Conservation (phyloP, 2,888 invertebrate species). For the Latrodectus hesperus region DNA sequence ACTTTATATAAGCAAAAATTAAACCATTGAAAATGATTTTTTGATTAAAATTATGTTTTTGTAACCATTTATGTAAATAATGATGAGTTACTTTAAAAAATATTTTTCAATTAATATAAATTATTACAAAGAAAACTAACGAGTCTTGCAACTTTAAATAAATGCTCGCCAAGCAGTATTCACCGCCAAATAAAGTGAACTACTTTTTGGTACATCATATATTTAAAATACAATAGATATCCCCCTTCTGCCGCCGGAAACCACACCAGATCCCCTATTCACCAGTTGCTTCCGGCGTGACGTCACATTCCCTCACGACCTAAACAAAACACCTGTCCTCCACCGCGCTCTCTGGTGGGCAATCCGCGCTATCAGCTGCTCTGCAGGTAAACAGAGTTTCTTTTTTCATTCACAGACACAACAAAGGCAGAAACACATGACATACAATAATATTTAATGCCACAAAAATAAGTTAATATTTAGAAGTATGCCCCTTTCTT, state of each 20-base stretch:
- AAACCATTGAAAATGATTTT: too few relatives aligned
- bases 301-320: conserved; percentile 24
- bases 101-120: neutral
- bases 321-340: conserved; percentile 45
- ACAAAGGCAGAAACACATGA: too few relatives aligned
- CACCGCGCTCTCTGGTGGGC: neutral
- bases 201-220: neutral
- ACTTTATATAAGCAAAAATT: too few relatives aligned
- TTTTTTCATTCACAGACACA: too few relatives aligned
- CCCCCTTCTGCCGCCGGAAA: conserved; percentile 17
- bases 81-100: neutral
- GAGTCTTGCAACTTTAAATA: neutral
- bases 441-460: too few relatives aligned
- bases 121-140: neutral
- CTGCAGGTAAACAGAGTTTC: conserved; percentile 8
- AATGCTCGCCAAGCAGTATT: neutral
- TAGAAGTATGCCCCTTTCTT: too few relatives aligned
- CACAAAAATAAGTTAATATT: too few relatives aligned
- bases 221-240: conserved; percentile 17
- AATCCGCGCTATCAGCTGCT: conserved; percentile 24
- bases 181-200: neutral
- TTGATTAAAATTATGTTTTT: neutral
- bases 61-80: neutral
- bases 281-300: conserved; percentile 31
- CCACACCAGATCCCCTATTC: conserved; percentile 8